A percentile compares a stretch with the other conserved stretches of the same genome.
phyloP scores from a whole-genome alignment of 1,140 invertebrate species.

The Drosophila lowei region DNA sequence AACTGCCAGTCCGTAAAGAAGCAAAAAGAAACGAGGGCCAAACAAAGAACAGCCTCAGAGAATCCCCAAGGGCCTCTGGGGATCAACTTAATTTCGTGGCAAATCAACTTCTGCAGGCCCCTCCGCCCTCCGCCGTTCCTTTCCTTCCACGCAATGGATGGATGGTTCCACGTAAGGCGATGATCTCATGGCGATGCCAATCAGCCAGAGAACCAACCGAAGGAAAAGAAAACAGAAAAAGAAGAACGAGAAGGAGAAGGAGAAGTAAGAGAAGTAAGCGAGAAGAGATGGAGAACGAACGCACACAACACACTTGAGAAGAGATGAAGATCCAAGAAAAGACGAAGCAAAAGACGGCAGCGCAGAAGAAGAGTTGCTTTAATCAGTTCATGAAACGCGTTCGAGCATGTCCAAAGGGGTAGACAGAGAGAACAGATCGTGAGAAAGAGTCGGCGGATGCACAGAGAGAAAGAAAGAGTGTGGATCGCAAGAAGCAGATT shows the following conservation, averaged over 20 bases:
- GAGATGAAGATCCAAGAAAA: background rate
- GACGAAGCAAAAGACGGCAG: too few relatives aligned
- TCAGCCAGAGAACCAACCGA: slow-evolving; percentile 20
- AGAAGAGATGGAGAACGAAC: slow-evolving; percentile 50
- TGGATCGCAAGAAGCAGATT: slow-evolving; percentile 61
- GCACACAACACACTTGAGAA: slow-evolving; percentile 47
- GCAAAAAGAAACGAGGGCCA: slow-evolving; percentile 41
- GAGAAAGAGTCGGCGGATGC: background rate
- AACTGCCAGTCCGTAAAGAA: slow-evolving; percentile 69
- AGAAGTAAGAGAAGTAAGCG: slow-evolving; percentile 7
- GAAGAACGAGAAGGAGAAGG: slow-evolving; percentile 3
- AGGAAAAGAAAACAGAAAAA: slow-evolving; percentile 55
- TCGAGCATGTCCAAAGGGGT: slow-evolving; percentile 71
- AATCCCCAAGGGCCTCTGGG: slow-evolving; percentile 32
- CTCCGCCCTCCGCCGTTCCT: too few relatives aligned
- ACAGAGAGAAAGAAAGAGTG: slow-evolving; percentile 19
- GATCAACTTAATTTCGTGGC: slow-evolving; percentile 80
- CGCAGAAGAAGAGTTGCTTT: slow-evolving; percentile 77
- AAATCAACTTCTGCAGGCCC: slow-evolving; percentile 70
- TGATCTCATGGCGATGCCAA: slow-evolving; percentile 67
- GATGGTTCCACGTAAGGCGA: slow-evolving; percentile 68
- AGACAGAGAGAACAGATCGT: slow-evolving; percentile 3
- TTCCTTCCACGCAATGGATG: slow-evolving; percentile 63
- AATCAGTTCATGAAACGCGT: slow-evolving; percentile 80
- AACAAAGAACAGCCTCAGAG: slow-evolving; percentile 16